Percentiles rank a stretch among this genome's conserved stretches.
Evolutionary conservation across 2,113 vertebrate species (phyloP).

Genomic region (Percopsis transmontana): DNA sequence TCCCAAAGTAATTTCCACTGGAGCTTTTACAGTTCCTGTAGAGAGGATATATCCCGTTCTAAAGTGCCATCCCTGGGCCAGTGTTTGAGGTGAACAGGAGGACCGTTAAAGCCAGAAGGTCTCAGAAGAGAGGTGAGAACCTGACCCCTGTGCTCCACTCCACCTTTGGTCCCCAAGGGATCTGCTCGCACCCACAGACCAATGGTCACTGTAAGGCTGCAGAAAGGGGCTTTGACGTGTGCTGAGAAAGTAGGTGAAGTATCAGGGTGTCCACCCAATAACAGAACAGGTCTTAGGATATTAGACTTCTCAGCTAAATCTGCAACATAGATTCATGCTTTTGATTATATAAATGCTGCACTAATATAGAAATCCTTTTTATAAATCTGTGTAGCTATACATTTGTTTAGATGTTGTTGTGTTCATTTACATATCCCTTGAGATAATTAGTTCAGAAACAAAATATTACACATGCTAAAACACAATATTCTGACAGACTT

Average conservation of each 20-base stretch:
- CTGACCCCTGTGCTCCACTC: slow-evolving; percentile 74
- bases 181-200: slow-evolving; percentile 62
- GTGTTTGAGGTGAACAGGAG: slow-evolving; percentile 64
- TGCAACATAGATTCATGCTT: background rate
- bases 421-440: background rate
- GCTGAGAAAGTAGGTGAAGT: slow-evolving; percentile 10
- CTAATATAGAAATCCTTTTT: background rate
- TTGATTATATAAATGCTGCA: background rate
- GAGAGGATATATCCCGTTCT: slow-evolving; percentile 65
- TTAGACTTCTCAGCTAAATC: background rate
- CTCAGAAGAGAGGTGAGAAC: slow-evolving; percentile 1
- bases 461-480: background rate
- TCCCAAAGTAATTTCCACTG: slow-evolving; percentile 43
- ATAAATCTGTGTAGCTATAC: background rate
- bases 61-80: slow-evolving; percentile 67
- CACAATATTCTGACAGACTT: background rate
- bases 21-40: slow-evolving; percentile 52
- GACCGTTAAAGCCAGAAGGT: slow-evolving; percentile 51
- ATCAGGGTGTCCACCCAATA: background rate
- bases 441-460: background rate
- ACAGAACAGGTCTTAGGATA: background rate
- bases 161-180: slow-evolving; percentile 75
- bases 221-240: slow-evolving; percentile 10
- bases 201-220: slow-evolving; percentile 9
- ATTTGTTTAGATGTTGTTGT: background rate